phyloP scores from a whole-genome alignment of 2,113 vertebrate genomes.

The Eira barbara region DNA sequence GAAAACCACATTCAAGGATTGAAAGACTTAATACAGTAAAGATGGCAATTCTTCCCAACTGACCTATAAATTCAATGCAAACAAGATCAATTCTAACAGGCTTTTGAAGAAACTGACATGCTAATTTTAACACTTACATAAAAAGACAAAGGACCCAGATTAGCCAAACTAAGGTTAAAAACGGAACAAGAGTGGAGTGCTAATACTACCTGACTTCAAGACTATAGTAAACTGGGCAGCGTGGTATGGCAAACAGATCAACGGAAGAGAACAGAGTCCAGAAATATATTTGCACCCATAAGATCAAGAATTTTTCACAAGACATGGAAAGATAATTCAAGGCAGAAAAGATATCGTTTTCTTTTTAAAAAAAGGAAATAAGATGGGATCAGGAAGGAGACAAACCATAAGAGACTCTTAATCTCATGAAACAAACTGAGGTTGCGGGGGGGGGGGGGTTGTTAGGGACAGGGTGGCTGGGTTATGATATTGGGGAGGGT shows the following conservation, averaged over 20 bases:
- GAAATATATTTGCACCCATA: not conserved
- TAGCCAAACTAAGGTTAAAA: not conserved
- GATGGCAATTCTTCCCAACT: not conserved
- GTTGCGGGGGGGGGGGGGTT: rapidly evolving
- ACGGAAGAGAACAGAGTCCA: not conserved
- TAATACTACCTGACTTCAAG: not conserved
- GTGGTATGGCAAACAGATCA: not conserved
- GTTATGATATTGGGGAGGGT: no score
- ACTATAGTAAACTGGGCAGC: not conserved
- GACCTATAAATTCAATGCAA: not conserved
- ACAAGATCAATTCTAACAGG: not conserved
- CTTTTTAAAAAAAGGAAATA: not conserved
- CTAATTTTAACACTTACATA: not conserved
- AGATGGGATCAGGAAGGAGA: no score
- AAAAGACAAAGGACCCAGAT: not conserved
- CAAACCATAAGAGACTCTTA: no score
- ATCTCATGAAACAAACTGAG: no score
- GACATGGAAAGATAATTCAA: not conserved
- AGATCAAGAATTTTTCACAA: not conserved
- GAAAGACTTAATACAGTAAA: not conserved
- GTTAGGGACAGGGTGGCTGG: no score
- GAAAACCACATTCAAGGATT: not conserved
- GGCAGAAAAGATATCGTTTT: not conserved
- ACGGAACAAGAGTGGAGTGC: not conserved
- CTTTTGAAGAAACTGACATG: not conserved